Percentiles rank a stretch among this genome's conserved stretches.
Evolutionary conservation across 2,888 invertebrate species (phyloP).

Genomic region (Euclidia mi): DNA sequence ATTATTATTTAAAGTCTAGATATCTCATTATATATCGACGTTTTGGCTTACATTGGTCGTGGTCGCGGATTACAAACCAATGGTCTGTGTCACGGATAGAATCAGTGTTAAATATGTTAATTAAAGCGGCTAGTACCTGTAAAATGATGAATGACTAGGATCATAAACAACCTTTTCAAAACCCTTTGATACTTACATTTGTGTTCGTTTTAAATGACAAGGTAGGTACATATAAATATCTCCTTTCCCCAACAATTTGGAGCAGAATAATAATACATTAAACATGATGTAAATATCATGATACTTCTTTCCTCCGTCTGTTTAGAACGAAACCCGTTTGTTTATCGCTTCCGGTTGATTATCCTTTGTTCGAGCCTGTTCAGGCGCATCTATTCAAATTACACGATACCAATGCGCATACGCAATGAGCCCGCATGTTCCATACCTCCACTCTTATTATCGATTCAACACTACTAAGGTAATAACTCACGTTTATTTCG

Average conservation of each 20-base stretch:
- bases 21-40: no score
- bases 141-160: no score
- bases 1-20: no score
- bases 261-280: constrained; percentile 9
- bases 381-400: constrained; percentile 84
- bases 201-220: no score
- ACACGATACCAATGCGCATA: constrained; percentile 84
- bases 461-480: constrained; percentile 38
- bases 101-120: no score
- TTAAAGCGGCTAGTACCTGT: no score
- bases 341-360: constrained; percentile 81
- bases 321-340: constrained; percentile 67
- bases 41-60: no score
- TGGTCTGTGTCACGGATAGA: no score
- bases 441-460: constrained; percentile 49
- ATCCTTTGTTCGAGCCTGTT: constrained; percentile 80
- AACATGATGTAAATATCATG: constrained; percentile 10
- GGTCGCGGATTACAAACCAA: no score
- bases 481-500: constrained; percentile 7
- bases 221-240: no score
- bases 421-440: constrained; percentile 83
- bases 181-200: background rate
- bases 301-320: constrained; percentile 26
- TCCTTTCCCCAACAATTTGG: no score
- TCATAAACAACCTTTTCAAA: no score